These are phyloP conservation scores for Hemistola chrysoprasaria DNA, from an alignment of 2,888 invertebrate species.

Conservation along the genomic window DNA sequence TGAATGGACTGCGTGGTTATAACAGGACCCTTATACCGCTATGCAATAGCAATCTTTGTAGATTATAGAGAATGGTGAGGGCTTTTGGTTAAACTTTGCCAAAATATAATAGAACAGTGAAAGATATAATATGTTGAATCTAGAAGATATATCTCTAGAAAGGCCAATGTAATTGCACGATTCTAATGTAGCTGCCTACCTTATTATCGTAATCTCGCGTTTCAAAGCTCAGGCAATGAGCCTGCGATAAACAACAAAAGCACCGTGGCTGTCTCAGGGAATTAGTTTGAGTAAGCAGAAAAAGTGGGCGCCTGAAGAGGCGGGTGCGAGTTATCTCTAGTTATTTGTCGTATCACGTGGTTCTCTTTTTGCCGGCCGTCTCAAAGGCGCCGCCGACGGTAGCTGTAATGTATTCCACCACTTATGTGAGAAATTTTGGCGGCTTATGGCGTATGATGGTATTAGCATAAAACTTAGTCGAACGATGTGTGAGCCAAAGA, in stretches of 20 bases:
- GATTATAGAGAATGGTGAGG: too few relatives aligned
- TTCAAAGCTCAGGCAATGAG: constrained; percentile 11
- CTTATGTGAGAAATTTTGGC: constrained; percentile 61
- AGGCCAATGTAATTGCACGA: too few relatives aligned
- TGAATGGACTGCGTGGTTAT: too few relatives aligned
- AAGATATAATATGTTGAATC: too few relatives aligned
- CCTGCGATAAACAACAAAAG: constrained; percentile 50
- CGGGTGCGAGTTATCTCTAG: constrained; percentile 65
- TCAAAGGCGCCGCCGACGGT: constrained; percentile 73
- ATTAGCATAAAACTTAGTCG: constrained; percentile 61
- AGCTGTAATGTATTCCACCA: constrained; percentile 54
- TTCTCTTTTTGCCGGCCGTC: constrained; percentile 54
- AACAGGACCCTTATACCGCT: too few relatives aligned
- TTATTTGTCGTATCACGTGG: constrained; percentile 79
- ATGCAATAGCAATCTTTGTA: too few relatives aligned
- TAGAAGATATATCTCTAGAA: too few relatives aligned
- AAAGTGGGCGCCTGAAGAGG: constrained; percentile 62
- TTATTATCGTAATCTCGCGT: too few relatives aligned
- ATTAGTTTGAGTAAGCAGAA: constrained; percentile 60
- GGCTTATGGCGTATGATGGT: constrained; percentile 45
- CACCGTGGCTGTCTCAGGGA: constrained; percentile 47
- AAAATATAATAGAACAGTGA: too few relatives aligned
- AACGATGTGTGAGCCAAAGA: constrained; percentile 27
- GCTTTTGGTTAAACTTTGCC: too few relatives aligned
- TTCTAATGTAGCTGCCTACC: too few relatives aligned